These are phyloP conservation scores for Geodia barretti DNA, from an alignment of 37 sponge, comb jelly and placozoan genomes.

Conservation along the genomic window DNA sequence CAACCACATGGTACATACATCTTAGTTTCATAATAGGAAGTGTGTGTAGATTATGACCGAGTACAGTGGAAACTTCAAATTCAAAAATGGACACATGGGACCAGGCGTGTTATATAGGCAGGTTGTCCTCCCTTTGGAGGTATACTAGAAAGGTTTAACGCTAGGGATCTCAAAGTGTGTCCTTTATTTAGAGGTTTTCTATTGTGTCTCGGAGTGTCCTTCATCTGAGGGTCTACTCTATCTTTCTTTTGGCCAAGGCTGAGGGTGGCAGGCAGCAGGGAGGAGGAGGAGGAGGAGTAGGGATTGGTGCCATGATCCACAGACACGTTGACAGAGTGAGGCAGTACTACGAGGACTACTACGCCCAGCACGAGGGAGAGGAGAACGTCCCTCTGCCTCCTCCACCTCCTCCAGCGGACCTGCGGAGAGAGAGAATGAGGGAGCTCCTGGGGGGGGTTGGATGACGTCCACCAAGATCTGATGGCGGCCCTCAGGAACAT, in stretches of 20 bases:
- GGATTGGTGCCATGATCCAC: neutral
- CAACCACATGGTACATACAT: slow-evolving; percentile 51
- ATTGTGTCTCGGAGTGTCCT: too few relatives aligned
- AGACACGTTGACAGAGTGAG: neutral
- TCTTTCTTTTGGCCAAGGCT: neutral
- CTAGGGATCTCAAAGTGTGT: too few relatives aligned
- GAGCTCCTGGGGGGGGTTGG: slow-evolving; percentile 13
- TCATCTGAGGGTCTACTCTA: too few relatives aligned
- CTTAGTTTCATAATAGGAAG: too few relatives aligned
- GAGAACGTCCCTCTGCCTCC: neutral
- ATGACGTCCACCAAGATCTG: slow-evolving; percentile 29
- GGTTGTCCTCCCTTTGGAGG: too few relatives aligned
- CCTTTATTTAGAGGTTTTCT: too few relatives aligned
- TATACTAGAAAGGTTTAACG: too few relatives aligned
- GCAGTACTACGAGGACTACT: neutral
- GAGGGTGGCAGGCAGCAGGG: neutral
- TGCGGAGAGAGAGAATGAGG: neutral
- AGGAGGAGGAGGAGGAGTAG: too few relatives aligned
- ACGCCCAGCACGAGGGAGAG: neutral
- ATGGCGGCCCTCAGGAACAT: slow-evolving; percentile 16
- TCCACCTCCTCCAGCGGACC: slow-evolving; percentile 1
- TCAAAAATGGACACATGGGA: too few relatives aligned
- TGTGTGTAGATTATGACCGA: neutral
- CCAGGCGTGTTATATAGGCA: too few relatives aligned
- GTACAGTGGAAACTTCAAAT: too few relatives aligned